Conservation (phyloP, 2,888 invertebrate species). For the Protophormia terraenovae region DNA sequence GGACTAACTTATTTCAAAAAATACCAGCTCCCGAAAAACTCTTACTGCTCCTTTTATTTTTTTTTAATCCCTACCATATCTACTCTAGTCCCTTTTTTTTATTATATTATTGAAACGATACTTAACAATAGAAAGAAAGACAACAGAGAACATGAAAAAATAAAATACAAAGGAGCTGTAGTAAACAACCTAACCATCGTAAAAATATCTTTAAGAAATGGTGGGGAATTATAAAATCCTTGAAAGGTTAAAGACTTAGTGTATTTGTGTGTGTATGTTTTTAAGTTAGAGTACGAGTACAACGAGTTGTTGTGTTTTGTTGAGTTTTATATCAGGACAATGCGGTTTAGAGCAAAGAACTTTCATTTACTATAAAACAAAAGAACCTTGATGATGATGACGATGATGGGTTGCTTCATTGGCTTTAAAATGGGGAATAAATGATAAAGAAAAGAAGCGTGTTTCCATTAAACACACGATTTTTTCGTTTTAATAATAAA, state of each 20-base stretch:
- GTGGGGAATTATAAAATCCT: conserved; percentile 69
- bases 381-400: not conserved
- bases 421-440: not conserved
- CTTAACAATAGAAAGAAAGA: conserved; percentile 18
- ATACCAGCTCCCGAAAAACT: not conserved
- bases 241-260: conserved; percentile 73
- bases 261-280: not conserved
- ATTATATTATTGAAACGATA: not conserved
- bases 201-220: conserved; percentile 41
- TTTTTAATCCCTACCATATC: not conserved
- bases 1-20: too few species aligned
- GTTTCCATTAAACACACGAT: too few species aligned
- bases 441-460: not conserved
- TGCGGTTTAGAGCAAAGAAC: conserved; percentile 52
- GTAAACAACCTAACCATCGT: not conserved
- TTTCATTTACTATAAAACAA: not conserved
- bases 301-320: not conserved
- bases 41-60: not conserved
- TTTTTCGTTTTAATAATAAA: too few species aligned
- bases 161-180: conserved; percentile 9
- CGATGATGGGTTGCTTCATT: not conserved
- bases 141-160: not conserved
- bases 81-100: not conserved
- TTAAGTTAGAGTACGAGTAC: not conserved
- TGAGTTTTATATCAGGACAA: conserved; percentile 47